Base-by-base conservation (phyloP, 2,888 invertebrate genomes). In the Selenia dentaria region DNA sequence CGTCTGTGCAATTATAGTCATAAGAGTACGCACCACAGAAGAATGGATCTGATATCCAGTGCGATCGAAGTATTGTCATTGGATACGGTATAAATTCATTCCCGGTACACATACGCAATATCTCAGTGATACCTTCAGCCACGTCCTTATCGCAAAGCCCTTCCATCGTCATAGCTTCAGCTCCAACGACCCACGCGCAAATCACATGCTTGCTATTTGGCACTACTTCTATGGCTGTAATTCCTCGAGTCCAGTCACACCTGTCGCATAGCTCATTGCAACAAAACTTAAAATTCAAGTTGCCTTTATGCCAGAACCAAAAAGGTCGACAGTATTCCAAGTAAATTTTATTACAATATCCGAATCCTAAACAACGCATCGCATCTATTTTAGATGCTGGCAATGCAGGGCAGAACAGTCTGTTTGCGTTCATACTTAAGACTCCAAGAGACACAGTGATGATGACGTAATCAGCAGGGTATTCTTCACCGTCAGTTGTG, bases 381-480 rank as follows among this genome's bases (percentile, higher is more conserved):
- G 96, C 94, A 55, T 92, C 92, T 24, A 94, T 84, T 83, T 96
- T 96, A 2, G 92, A 91, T 1, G 91, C 73, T 0, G 96, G 95
- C 29, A 96, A 74, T 0, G 91, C 83, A 0, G 96, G 96, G 57
- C 93, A 93, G 67, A 96, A 96, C 60, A 96, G 70, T 46, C 91
- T 91, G 2, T 91, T 80, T 0, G 93, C 91, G 61, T 94, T 93
- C 25, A 91, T 84, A 64, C 93, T 94, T 14, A 97, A 75, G 0
- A 95, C 95, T 1, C 96, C 96, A 5, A 96, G 86, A 0, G 97
- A 94, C 3, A 95, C 92, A 0, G 96, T 96, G 25, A 95, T 86
- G 27, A 97, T 93, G 1, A 96, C 95, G 64, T 96, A 96, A 79
- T 97, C 96, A 0, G 95, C 95, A 0, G 92, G 91, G 66, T 92